Base-by-base conservation (phyloP, 2,113 vertebrate species). In the Falcunculus frontatus region DNA sequence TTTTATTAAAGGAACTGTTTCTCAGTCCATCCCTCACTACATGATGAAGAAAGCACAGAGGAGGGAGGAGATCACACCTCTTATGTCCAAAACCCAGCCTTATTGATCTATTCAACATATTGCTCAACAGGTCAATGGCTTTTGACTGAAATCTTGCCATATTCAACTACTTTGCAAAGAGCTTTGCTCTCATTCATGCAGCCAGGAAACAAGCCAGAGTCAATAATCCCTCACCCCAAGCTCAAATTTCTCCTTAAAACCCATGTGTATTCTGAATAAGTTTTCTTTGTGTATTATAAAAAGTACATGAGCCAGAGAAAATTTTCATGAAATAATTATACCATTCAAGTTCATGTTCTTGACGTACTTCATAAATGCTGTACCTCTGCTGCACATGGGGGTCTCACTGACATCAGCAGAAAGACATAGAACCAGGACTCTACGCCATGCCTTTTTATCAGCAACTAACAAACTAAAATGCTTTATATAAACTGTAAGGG, bases 241-340 rank as follows among this genome's bases (percentile, higher is more conserved):
- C 44, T 96, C 93, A 87, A 78, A 70, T 95, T 96, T 95, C 90
- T 72, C 78, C 72, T 87, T 81, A 90, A 94, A 96, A 84, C 76
- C 89, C 88, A 35, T 89, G 72, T 86, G 52, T 86, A 94, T 78
- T 90, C 79, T 70, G 64, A 92, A 96, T 95, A 94, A 3, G 7
- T 88, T 97, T 96, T 95, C 80, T 93, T 96, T 96, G 68, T 89
- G 79, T 74, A 84, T 89, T 95, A 79, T 69, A 89, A 82, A 56
- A 91, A 80, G 37, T 44, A 55, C 42, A 83, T 1, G 50, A 94
- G 84, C 93, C 91, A 95, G 88, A 89, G 62, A 89, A 95, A 92
- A 95, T 57, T 49, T 89, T 84, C 68, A 95, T 46, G 30, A 87
- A 95, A 95, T 82, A 94, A 84, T 84, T 75, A 73, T 44, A 72